phyloP scores from a whole-genome alignment of 2,113 vertebrate genomes.

The Macroglossus sobrinus region DNA sequence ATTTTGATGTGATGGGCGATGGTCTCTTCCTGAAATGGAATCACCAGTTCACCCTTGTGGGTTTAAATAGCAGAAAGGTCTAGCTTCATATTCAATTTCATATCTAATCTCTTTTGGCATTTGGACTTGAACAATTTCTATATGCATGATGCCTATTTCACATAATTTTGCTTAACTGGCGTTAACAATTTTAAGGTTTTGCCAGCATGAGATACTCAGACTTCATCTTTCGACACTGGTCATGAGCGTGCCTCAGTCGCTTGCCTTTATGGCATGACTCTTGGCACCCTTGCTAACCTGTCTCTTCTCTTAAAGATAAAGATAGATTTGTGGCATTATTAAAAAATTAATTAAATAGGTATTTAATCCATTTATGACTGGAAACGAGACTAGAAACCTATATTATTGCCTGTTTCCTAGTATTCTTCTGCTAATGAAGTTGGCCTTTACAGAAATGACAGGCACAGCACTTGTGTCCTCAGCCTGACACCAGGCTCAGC shows the following conservation, averaged over 20 bases:
- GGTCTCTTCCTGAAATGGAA: background rate
- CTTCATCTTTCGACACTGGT: background rate
- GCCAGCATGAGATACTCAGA: background rate
- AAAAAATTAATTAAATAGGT: background rate
- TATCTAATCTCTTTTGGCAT: background rate
- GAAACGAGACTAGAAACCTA: background rate
- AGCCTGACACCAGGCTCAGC: background rate
- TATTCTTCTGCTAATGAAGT: background rate
- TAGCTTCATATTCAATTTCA: background rate
- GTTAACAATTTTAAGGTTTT: background rate
- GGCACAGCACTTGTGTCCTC: accelerated
- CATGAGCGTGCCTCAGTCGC: accelerated
- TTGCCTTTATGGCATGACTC: background rate
- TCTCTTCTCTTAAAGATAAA: background rate
- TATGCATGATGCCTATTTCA: background rate
- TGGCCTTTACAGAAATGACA: background rate
- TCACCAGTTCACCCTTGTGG: accelerated
- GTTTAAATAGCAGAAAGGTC: background rate
- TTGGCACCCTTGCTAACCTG: background rate
- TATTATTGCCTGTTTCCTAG: background rate
- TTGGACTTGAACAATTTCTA: background rate
- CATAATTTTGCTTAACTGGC: background rate
- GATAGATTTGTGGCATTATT: background rate
- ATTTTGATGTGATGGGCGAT: background rate
- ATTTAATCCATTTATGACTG: background rate